Evolutionary conservation across 2,797 vertebrate species (phyloP), one percentile per base, ranked within the genome.

Genomic region (Ceryle rudis): DNA sequence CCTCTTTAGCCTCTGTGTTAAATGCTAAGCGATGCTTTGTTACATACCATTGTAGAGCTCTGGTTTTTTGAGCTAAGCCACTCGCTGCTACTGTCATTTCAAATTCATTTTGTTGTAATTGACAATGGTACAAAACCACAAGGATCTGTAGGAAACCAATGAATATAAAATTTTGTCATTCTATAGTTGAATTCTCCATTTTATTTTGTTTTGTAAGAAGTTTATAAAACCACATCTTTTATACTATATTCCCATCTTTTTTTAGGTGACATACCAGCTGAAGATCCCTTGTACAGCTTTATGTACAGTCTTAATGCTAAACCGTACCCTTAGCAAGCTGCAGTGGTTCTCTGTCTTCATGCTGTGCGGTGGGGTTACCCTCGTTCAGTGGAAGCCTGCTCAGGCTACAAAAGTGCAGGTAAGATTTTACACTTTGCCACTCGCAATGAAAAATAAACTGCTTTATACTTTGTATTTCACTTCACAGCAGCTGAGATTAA

Each of bases 221-320:
- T 54, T 88, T 35, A 15, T 78, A 58, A 89, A 89, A 15, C n/a
- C 58, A 14, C 44, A 12, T 67, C 21, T 67, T 60, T 66, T 77
- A 5, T 47, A 39, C 67, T 35, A 14, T 35, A 6, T 81, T 69
- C 62, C 47, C 42, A n/a, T 71, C 80, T 23, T 81, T 57, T 60
- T 52, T 28, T 55, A 99, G 99, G 99, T 99, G 95, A 99, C 99
- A 0, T 99, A 99, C 92, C 99, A 99, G 96, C 91, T 99, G 96
- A 99, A 99, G 98, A 99, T 99, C 96, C 99, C 99, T 1, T 99
- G 99, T 94, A 99, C 99, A 13, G 99, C 99, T 23, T 88, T 99
- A 84, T 99, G 99, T 80, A 99, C 98, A 0, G 99, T 99, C 61
- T 95, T 99, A 55, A 99, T 99, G 99, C 98, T 99, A 93, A 98